Percentiles rank a stretch among this genome's conserved stretches.
phyloP scores from a whole-genome alignment of 1,140 invertebrate genomes.

The Bombus cullumanus region DNA sequence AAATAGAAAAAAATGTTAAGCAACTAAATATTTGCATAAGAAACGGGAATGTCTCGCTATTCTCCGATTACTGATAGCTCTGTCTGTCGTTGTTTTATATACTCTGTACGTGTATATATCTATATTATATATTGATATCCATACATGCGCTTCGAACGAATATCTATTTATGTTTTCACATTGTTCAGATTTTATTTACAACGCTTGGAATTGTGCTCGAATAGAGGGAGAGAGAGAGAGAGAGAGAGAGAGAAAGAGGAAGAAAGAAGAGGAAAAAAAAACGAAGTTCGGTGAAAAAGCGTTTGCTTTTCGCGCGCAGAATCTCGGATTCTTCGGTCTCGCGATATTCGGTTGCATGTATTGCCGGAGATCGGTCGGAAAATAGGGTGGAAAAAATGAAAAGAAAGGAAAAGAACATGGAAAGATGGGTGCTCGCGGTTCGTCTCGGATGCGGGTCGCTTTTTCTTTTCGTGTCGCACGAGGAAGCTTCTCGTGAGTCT shows the following conservation, averaged over 20 bases:
- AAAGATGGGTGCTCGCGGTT: background rate
- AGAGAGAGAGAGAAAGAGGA: background rate
- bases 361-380: background rate
- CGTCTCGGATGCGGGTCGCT: background rate
- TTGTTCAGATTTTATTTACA: conserved; percentile 24
- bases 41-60: background rate
- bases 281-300: background rate
- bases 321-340: background rate
- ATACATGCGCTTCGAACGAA: conserved; percentile 17
- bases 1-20: background rate
- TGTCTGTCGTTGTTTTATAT: conserved; percentile 45
- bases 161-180: conserved; percentile 35
- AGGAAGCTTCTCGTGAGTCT: conserved; percentile 41
- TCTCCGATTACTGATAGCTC: conserved; percentile 16
- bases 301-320: conserved; percentile 2
- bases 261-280: too few relatives aligned
- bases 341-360: background rate
- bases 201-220: conserved; percentile 40
- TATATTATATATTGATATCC: conserved; percentile 22
- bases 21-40: too few relatives aligned
- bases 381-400: background rate
- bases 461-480: conserved; percentile 10
- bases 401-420: background rate
- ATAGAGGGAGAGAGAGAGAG: background rate
- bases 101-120: conserved; percentile 22